phyloP scores from a whole-genome alignment of 2,113 vertebrate species.

The Barbus barbus region DNA sequence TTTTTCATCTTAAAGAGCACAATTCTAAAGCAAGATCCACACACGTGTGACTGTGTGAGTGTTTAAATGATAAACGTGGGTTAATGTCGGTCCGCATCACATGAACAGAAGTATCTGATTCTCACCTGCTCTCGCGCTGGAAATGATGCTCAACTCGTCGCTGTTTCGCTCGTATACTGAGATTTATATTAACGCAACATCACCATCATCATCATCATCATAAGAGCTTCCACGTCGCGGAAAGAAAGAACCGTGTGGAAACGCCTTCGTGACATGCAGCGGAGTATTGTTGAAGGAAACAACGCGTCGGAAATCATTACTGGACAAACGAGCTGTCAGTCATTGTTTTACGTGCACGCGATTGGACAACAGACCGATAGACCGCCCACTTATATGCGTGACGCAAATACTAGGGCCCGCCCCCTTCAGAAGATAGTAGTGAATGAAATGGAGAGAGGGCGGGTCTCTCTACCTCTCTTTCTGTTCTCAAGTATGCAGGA shows the following conservation, averaged over 20 bases:
- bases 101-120: background rate
- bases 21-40: background rate
- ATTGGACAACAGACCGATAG: slow-evolving; percentile 36
- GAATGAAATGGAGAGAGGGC: slow-evolving; percentile 40
- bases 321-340: slow-evolving; percentile 41
- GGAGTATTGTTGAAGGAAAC: slow-evolving; percentile 51
- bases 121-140: slow-evolving; percentile 8
- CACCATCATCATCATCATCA: slow-evolving; percentile 38
- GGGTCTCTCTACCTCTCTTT: background rate
- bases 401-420: slow-evolving; percentile 36
- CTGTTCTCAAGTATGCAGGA: too few relatives aligned
- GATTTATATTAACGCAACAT: slow-evolving; percentile 20
- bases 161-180: background rate
- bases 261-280: slow-evolving; percentile 54
- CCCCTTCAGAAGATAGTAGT: slow-evolving; percentile 39
- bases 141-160: background rate
- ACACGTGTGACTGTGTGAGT: too few relatives aligned
- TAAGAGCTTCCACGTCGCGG: slow-evolving; percentile 62
- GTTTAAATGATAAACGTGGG: background rate
- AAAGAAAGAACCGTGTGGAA: slow-evolving; percentile 62
- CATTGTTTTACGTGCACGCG: background rate
- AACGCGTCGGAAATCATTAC: slow-evolving; percentile 8
- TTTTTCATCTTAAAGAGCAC: background rate
- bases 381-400: slow-evolving; percentile 20
- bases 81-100: background rate